Percentiles rank a stretch among this genome's conserved stretches.
phyloP scores from a whole-genome alignment of 2,888 invertebrate species.

The Drosophila limbata region DNA sequence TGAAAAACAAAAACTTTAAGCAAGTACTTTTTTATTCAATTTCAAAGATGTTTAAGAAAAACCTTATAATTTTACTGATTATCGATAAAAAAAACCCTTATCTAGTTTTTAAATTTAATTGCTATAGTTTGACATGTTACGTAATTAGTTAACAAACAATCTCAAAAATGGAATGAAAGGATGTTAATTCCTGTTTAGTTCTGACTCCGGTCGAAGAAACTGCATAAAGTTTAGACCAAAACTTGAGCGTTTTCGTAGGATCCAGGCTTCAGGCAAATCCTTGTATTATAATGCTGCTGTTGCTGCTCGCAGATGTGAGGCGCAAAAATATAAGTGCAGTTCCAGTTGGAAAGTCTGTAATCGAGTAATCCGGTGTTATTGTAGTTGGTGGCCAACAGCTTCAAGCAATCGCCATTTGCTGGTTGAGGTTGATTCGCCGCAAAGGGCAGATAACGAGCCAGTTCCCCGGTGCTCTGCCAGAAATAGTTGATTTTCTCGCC shows the following conservation, averaged over 20 bases:
- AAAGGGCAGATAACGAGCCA: slow-evolving; percentile 54
- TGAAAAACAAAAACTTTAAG: no score
- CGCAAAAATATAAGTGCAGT: background rate
- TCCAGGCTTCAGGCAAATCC: slow-evolving; percentile 11
- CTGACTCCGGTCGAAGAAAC: no score
- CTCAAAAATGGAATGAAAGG: no score
- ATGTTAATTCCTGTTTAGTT: no score
- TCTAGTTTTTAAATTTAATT: no score
- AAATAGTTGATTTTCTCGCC: slow-evolving; percentile 40
- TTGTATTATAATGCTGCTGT: background rate
- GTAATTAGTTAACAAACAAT: no score
- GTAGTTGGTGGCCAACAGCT: background rate
- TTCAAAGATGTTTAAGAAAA: no score
- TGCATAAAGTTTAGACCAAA: background rate
- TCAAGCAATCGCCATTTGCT: slow-evolving; percentile 12
- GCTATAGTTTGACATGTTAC: no score
- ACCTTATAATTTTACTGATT: no score
- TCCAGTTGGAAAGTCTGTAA: slow-evolving; percentile 6
- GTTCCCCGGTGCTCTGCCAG: slow-evolving; percentile 57
- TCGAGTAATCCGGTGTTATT: background rate
- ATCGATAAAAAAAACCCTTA: no score
- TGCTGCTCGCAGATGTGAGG: slow-evolving; percentile 7
- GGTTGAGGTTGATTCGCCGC: slow-evolving; percentile 27
- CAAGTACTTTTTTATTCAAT: no score
- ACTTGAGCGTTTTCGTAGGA: slow-evolving; percentile 10